Evolutionary conservation across 2,797 vertebrate species (phyloP).

Genomic region (Hoplostethus atlanticus): DNA sequence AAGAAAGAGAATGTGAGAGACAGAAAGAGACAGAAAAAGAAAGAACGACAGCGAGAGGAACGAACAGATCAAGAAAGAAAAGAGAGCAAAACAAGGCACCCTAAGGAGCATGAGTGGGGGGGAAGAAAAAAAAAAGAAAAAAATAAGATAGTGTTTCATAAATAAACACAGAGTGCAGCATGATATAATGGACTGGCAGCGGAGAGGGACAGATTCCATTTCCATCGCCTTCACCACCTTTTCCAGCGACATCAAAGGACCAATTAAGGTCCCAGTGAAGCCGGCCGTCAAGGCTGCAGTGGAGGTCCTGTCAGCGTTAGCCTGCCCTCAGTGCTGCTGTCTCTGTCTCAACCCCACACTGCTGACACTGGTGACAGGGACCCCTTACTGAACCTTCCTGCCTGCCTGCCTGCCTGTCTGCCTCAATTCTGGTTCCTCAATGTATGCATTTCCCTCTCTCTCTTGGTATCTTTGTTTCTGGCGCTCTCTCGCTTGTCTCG

Average conservation of each 20-base stretch:
- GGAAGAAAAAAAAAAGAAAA: constrained; percentile 19
- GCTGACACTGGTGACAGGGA: constrained; percentile 82
- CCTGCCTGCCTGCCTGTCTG: constrained; percentile 76
- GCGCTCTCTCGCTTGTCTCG: constrained; percentile 70
- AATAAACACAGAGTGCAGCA: constrained; percentile 81
- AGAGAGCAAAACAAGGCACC: no score
- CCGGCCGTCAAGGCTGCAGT: constrained; percentile 90
- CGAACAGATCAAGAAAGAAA: constrained; percentile 30
- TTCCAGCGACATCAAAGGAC: constrained; percentile 94
- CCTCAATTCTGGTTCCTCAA: constrained; percentile 60
- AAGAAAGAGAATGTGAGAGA: background rate
- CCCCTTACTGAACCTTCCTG: constrained; percentile 82
- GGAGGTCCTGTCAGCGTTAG: constrained; percentile 85
- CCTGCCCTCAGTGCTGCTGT: constrained; percentile 81
- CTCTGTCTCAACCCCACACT: constrained; percentile 68
- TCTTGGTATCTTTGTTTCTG: constrained; percentile 62
- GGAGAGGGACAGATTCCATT: constrained; percentile 80
- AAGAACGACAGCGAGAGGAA: constrained; percentile 23
- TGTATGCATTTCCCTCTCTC: constrained; percentile 73
- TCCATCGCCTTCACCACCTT: constrained; percentile 85
- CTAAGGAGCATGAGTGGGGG: background rate
- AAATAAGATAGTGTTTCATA: constrained; percentile 64
- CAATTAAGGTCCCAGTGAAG: constrained; percentile 96
- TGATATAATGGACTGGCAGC: constrained; percentile 68
- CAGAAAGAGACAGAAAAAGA: constrained; percentile 14